phyloP scores from a whole-genome alignment of 2,113 vertebrate species.

The Alethe castanea region DNA sequence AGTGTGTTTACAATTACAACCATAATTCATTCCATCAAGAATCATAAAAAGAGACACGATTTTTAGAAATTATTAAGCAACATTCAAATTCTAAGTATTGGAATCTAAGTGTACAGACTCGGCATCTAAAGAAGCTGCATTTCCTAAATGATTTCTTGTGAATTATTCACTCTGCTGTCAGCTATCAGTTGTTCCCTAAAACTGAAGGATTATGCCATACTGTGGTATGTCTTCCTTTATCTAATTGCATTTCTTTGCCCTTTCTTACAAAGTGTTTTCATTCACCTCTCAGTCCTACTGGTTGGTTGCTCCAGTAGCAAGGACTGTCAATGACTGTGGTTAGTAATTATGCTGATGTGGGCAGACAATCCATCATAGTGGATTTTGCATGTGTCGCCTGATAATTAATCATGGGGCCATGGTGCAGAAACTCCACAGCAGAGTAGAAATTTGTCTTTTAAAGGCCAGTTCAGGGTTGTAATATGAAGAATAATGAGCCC shows the following conservation, averaged over 20 bases:
- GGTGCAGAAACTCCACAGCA: conserved; percentile 31
- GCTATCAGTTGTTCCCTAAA: background rate
- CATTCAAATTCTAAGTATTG: background rate
- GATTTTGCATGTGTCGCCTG: conserved; percentile 50
- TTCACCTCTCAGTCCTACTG: conserved; percentile 4
- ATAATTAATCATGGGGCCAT: conserved; percentile 67
- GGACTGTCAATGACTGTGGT: conserved; percentile 43
- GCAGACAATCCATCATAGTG: conserved; percentile 60
- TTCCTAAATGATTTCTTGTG: background rate
- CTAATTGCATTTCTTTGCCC: background rate
- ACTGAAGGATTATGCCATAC: background rate
- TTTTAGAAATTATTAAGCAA: background rate
- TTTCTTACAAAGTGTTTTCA: background rate
- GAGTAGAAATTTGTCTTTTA: conserved; percentile 70
- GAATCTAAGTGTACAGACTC: background rate
- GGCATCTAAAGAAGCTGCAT: background rate
- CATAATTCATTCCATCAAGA: background rate
- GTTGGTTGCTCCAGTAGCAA: conserved; percentile 19
- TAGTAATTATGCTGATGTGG: conserved; percentile 56
- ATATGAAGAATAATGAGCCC: conserved; percentile 59
- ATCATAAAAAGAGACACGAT: background rate
- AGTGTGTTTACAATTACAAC: background rate
- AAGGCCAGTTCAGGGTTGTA: conserved; percentile 60
- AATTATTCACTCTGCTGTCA: background rate
- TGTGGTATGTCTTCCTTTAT: background rate